These are phyloP conservation scores for Hemibagrus guttatus DNA, from an alignment of 2,797 vertebrate genomes.

Conservation along the genomic window DNA sequence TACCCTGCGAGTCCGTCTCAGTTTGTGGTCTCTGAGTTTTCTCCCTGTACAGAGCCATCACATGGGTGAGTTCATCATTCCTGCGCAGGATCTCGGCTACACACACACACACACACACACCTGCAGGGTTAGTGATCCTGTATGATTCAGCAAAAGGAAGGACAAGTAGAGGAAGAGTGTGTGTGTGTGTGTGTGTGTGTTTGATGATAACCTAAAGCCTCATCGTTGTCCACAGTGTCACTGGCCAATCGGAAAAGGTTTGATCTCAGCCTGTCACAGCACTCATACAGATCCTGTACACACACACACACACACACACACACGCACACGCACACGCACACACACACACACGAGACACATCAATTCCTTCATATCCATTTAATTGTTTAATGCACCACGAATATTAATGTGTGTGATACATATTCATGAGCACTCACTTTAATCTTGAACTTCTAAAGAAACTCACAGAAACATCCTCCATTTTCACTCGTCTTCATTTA, in stretches of 20 bases:
- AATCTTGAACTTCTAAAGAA: too few species aligned
- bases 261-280: constrained; percentile 82
- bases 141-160: neutral
- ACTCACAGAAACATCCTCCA: neutral
- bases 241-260: constrained; percentile 87
- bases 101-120: constrained; percentile 21
- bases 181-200: neutral
- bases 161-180: neutral
- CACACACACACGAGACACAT: neutral
- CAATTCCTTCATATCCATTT: neutral
- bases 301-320: neutral
- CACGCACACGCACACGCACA: neutral
- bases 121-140: neutral
- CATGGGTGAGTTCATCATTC: constrained; percentile 78
- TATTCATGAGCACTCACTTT: too few species aligned
- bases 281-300: constrained; percentile 58
- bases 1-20: neutral
- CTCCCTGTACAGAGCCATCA: constrained; percentile 74
- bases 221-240: constrained; percentile 79
- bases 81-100: constrained; percentile 82
- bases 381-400: neutral
- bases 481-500: neutral
- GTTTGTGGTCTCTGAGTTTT: constrained; percentile 47
- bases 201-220: constrained; percentile 65
- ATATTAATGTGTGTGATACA: neutral